Base-by-base conservation (phyloP, 2,113 vertebrate genomes). In the Channa argus region DNA sequence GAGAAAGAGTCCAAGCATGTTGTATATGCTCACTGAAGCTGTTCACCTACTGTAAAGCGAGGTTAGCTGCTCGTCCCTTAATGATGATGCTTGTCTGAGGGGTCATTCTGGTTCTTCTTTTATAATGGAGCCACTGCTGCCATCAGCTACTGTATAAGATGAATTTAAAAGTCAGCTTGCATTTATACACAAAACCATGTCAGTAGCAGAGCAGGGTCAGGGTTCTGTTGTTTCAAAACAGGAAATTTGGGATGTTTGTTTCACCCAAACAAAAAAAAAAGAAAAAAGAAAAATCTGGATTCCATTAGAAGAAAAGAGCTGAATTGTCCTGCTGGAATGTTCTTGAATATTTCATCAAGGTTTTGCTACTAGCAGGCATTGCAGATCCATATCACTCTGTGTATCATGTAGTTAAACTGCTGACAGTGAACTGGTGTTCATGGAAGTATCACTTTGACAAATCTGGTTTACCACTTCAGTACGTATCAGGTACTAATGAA, bases 341-440 rank as follows among this genome's bases (percentile, higher is more conserved):
- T 53, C 37, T 73, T 81, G 54, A 83, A 85, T 88, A 82, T 85
- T 77, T 86, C 68, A 89, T 87, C 67, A 58, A 45, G 59, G 59
- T 76, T 86, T 77, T 60, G 76, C 67, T 77, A 36, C 69, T 50
- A 54, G 74, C 82, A 75, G 58, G 51, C 58, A 39, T 59, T 53
- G 56, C 61, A 37, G 65, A 73, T 88, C 63, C 45, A 59, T 53
- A 52, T 68, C 60, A 33, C 37, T 63, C 52, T 71, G 51, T 63
- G 33, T 71, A 63, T 64, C 67, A 44, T 65, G 24, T 24, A 34
- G 60, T 46, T 15, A 13, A 71, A 62, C 44, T 43, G 34, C 38
- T 74, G 41, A n/a, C 61, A 38, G 54, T 56, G 36, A 63, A 33
- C 49, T 12, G 46, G n/a, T 8, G 47, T 38, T 58, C 9, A 11